Percentiles rank a stretch among this genome's conserved stretches.
These are phyloP conservation scores for Cylindroiulus punctatus DNA, from an alignment of 2,888 invertebrate species.

Conservation along the genomic window DNA sequence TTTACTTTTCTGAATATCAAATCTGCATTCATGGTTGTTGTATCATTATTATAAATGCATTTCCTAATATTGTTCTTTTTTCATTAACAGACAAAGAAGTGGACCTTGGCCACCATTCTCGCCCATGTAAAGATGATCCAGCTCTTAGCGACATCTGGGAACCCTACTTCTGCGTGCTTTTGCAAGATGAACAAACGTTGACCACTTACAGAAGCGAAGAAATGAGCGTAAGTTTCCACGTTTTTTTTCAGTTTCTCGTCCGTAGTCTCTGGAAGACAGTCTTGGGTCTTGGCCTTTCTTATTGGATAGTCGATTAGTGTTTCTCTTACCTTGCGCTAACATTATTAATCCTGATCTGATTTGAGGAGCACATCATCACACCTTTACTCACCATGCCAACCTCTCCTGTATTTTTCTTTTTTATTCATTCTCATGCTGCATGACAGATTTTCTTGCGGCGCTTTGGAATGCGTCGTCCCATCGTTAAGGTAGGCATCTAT, in stretches of 20 bases:
- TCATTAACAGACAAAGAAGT: slow-evolving; percentile 63
- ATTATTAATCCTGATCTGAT: not conserved
- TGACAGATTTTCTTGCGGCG: slow-evolving; percentile 52
- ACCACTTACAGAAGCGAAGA: slow-evolving; percentile 82
- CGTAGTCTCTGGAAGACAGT: not conserved
- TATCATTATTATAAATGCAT: no score
- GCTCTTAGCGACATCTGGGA: slow-evolving; percentile 73
- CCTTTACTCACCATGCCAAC: not conserved
- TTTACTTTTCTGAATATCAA: no score
- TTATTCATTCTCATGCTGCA: slow-evolving; percentile 27
- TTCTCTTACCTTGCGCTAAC: not conserved
- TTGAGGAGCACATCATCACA: not conserved
- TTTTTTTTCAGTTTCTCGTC: not conserved
- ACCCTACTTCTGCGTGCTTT: slow-evolving; percentile 81
- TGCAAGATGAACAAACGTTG: slow-evolving; percentile 79
- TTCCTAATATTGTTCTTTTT: not conserved
- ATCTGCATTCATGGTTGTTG: no score
- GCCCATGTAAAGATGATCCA: slow-evolving; percentile 61
- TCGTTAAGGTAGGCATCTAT: slow-evolving; percentile 33
- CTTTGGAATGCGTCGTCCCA: slow-evolving; percentile 46
- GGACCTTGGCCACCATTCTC: slow-evolving; percentile 62
- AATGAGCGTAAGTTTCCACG: slow-evolving; percentile 74
- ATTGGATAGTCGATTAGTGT: not conserved
- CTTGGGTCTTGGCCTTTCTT: not conserved
- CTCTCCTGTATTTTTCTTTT: slow-evolving; percentile 30